Evolutionary conservation across 2,888 invertebrate species (phyloP), one percentile per base, ranked within the genome.

Genomic region (Spodoptera littoralis): DNA sequence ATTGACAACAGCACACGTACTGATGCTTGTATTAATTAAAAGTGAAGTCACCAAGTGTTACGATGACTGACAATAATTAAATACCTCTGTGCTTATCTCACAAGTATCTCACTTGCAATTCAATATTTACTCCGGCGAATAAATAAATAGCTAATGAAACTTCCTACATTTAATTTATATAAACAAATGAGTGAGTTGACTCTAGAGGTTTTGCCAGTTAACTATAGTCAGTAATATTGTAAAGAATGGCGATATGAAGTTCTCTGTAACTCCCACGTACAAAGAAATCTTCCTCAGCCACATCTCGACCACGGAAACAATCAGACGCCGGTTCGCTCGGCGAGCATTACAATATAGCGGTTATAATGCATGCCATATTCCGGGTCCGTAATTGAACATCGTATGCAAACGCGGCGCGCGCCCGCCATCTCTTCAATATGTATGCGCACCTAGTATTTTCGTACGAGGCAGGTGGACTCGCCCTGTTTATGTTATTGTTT

Each of bases 301-400:
- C 62, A 73, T 71, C 75, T 73, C 65, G 22, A 80, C 77, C 78
- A 72, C 79, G 81, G 79, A 86, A 87, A 84, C 79, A 83, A 86
- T 85, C 83, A 80, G 71, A 65, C 80, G 77, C 79, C 77, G 77
- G 74, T 76, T 73, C 81, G 87, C 84, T 85, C 67, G 70, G 84
- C 84, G 85, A 88, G 81, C 86, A 87, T 89, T 89, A 89, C 87
- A 88, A 85, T 88, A 85, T 85, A 87, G 84, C 82, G 77, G 80
- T 79, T 81, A 85, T 85, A 84, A 87, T 87, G 86, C 88, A 89
- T 90, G 89, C 86, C 88, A 88, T 90, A 92, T 90, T 90, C 91
- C 86, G 83, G 85, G 85, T 82, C 84, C 86, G 90, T 92, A 93
- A 93, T 93, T 92, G 92, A 92, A 91, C 91, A 90, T 88, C 88